A percentile compares a stretch with the other conserved stretches of the same genome.
Evolutionary conservation across 2,888 invertebrate genomes (phyloP).

Genomic region (Trachelus troglodyta): DNA sequence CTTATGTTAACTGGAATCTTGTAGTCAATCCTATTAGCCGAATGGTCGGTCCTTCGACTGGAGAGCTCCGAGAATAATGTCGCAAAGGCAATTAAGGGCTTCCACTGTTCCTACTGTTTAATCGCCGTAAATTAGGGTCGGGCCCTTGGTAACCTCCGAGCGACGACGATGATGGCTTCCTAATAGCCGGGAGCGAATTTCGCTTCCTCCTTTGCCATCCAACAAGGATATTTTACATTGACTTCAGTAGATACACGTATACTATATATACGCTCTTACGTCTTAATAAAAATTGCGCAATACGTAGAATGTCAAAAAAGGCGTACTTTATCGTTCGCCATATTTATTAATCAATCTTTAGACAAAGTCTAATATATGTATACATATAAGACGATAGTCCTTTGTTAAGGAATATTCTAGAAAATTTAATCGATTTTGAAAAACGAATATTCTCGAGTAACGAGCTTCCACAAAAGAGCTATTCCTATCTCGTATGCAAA

Average conservation of each 20-base stretch:
- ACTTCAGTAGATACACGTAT: neutral
- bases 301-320: neutral
- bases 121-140: neutral
- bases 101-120: neutral
- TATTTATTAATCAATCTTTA: conserved; percentile 29
- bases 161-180: neutral
- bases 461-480: neutral
- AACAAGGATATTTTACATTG: neutral
- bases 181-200: neutral
- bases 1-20: neutral
- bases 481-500: neutral
- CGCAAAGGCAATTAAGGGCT: neutral
- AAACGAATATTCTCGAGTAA: neutral
- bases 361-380: neutral
- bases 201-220: too few species aligned
- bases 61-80: neutral
- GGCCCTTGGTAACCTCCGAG: neutral
- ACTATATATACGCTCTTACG: neutral
- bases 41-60: neutral
- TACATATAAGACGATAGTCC: neutral
- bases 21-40: neutral
- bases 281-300: neutral
- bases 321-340: conserved; percentile 19
- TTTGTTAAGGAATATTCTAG: neutral
- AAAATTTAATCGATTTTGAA: neutral